Evolutionary conservation across 2,797 vertebrate species (phyloP).

Genomic region (Cynopterus sphinx): DNA sequence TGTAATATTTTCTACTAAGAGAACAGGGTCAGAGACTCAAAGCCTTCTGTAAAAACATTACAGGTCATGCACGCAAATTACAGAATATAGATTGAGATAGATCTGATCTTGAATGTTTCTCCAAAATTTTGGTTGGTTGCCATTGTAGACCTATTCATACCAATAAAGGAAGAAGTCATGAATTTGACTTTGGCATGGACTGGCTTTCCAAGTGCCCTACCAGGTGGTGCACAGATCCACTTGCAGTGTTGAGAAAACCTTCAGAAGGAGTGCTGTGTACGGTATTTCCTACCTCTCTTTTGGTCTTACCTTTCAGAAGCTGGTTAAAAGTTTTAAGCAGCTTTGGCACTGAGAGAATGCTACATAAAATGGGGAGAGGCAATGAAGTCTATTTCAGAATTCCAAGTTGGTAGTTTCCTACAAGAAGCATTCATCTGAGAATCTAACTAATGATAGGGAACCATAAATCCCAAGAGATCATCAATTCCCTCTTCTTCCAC

Average conservation of each 20-base stretch:
- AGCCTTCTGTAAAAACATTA: background rate
- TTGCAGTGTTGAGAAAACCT: background rate
- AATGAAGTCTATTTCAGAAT: background rate
- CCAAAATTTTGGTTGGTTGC: background rate
- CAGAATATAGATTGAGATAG: background rate
- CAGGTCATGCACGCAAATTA: background rate
- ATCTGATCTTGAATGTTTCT: background rate
- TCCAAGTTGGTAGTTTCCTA: background rate
- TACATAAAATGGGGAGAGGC: background rate
- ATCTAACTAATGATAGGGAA: slow-evolving; percentile 14
- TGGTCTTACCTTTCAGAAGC: background rate
- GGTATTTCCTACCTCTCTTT: background rate
- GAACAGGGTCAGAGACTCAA: background rate
- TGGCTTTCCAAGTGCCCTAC: background rate
- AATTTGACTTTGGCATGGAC: background rate
- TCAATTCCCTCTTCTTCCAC: background rate
- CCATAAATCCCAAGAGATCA: background rate
- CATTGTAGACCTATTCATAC: background rate
- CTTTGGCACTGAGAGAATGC: background rate
- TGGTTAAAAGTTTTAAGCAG: background rate
- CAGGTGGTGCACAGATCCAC: fast-evolving
- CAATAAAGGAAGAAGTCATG: background rate
- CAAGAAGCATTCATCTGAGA: slow-evolving; percentile 1
- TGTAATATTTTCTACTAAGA: slow-evolving; percentile 15
- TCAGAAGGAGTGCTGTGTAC: background rate